These are phyloP conservation scores for Lagria hirta DNA, from an alignment of 2,888 invertebrate species.

Conservation along the genomic window DNA sequence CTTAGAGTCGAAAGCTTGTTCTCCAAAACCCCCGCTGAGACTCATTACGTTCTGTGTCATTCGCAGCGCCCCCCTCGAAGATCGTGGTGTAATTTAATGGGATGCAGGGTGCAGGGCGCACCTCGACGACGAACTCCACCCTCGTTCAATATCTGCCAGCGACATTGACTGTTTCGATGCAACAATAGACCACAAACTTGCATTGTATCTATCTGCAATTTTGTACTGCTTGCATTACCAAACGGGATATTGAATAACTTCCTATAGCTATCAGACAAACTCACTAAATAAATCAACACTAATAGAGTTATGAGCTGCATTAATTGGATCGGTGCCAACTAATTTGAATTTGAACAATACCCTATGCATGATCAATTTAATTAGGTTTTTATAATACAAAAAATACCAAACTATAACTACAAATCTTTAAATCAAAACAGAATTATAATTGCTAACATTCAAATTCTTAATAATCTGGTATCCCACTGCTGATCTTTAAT, in stretches of 20 bases:
- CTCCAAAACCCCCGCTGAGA: no score
- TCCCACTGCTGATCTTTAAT: no score
- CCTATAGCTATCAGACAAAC: conserved; percentile 20
- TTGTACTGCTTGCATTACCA: conserved; percentile 10
- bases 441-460: no score
- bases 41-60: no score
- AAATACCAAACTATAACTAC: no score
- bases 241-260: conserved; percentile 25
- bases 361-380: no score
- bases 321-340: conserved; percentile 19
- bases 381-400: no score
- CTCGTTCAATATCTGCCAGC: conserved; percentile 7
- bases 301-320: conserved; percentile 22
- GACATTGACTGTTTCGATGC: conserved; percentile 10
- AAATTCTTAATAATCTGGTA: no score
- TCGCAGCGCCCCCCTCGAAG: conserved; percentile 3
- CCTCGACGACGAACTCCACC: conserved; percentile 8
- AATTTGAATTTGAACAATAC: no score
- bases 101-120: conserved; percentile 6
- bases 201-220: conserved; percentile 24
- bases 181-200: conserved; percentile 19
- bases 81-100: conserved; percentile 5
- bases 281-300: conserved; percentile 22
- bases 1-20: no score
- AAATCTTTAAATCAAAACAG: no score